These are phyloP conservation scores for Chymomyza costata DNA, from an alignment of 1,140 invertebrate species.

Conservation along the genomic window DNA sequence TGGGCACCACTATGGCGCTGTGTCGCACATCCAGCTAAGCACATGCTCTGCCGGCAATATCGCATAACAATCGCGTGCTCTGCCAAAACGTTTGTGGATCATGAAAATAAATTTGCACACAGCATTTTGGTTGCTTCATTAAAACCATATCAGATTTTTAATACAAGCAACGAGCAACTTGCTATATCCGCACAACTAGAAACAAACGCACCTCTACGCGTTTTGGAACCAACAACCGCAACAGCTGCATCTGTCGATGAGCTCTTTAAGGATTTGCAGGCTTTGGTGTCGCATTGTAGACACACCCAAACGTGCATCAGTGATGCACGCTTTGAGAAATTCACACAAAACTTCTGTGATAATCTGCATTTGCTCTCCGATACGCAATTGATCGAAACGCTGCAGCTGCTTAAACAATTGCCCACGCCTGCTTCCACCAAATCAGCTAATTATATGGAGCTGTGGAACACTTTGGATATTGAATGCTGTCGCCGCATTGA, in stretches of 20 bases:
- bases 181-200: neutral
- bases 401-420: constrained; percentile 62
- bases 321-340: constrained; percentile 63
- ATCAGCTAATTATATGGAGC: constrained; percentile 75
- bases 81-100: constrained; percentile 42
- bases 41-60: constrained; percentile 12
- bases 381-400: constrained; percentile 70
- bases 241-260: constrained; percentile 20
- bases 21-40: too few relatives aligned
- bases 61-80: constrained; percentile 6
- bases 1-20: constrained; percentile 1
- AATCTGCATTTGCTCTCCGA: constrained; percentile 74
- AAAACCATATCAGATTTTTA: constrained; percentile 59
- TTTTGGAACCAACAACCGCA: neutral
- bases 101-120: constrained; percentile 70
- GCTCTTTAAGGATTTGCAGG: constrained; percentile 68
- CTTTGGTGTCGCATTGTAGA: constrained; percentile 64
- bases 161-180: neutral
- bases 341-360: constrained; percentile 74
- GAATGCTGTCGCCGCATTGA: constrained; percentile 75
- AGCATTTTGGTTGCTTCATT: constrained; percentile 51
- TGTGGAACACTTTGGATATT: constrained; percentile 78
- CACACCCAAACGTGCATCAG: constrained; percentile 45
- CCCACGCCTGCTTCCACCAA: constrained; percentile 63
- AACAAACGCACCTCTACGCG: constrained; percentile 4